Percentiles rank a stretch among this genome's conserved stretches.
Conservation (phyloP, 1,140 invertebrate species). For the Armadillidium nasatum region DNA sequence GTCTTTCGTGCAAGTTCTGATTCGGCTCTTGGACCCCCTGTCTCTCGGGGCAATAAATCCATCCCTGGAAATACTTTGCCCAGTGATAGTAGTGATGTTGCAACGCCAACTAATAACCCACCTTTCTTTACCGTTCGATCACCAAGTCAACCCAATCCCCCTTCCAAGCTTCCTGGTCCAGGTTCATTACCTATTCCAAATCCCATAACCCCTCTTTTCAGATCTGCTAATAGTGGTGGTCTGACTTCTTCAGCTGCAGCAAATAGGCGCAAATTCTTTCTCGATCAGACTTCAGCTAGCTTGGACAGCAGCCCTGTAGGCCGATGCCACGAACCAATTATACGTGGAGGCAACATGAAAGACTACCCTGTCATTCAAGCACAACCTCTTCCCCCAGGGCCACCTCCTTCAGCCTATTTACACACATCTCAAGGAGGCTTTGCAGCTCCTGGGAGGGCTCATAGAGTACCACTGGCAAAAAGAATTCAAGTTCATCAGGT, state of each 20-base stretch:
- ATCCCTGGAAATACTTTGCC: background rate
- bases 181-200: background rate
- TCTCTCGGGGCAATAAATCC: background rate
- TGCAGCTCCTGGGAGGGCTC: conserved; percentile 36
- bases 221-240: background rate
- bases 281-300: background rate
- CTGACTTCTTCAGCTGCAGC: background rate
- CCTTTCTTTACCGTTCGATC: conserved; percentile 37
- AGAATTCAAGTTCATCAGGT: conserved; percentile 51
- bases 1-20: conserved; percentile 37
- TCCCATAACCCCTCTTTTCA: background rate
- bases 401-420: conserved; percentile 37
- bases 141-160: conserved; percentile 14
- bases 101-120: conserved; percentile 37
- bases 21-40: conserved; percentile 26
- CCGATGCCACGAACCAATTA: background rate
- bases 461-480: conserved; percentile 48
- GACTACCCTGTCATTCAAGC: conserved; percentile 39
- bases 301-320: background rate
- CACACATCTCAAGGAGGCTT: conserved; percentile 28
- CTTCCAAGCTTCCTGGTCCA: conserved; percentile 19
- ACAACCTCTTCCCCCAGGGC: conserved; percentile 38
- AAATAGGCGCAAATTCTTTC: background rate
- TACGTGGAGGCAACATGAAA: background rate
- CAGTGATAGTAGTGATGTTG: conserved; percentile 38